Conservation (phyloP, 2,797 vertebrate genomes). For the Phrynocephalus guinanensis region DNA sequence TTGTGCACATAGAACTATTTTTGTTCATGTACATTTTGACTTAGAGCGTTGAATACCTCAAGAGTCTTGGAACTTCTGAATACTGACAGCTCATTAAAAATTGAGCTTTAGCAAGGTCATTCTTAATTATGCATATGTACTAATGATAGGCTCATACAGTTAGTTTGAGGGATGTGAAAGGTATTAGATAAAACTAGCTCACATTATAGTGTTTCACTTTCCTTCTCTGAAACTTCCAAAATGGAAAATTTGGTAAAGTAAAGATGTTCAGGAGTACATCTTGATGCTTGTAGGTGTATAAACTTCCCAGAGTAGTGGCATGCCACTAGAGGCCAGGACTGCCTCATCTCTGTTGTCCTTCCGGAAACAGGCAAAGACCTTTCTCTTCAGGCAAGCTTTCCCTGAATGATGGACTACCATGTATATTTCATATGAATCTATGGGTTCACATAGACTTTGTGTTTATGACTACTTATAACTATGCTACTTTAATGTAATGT, state of each 20-base stretch:
- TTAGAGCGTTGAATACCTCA: constrained; percentile 17
- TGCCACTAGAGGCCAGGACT: too few relatives aligned
- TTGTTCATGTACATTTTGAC: not conserved
- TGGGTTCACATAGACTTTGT: too few relatives aligned
- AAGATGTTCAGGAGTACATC: not conserved
- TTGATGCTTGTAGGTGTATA: too few relatives aligned
- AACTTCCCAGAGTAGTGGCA: too few relatives aligned
- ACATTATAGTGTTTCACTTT: not conserved
- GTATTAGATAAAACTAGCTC: not conserved
- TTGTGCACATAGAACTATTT: not conserved
- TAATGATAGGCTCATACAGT: accelerated
- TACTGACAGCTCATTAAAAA: not conserved
- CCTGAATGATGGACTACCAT: too few relatives aligned
- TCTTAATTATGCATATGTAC: constrained; percentile 5
- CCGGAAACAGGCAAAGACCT: too few relatives aligned
- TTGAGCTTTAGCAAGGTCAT: constrained; percentile 13
- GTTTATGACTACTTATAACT: too few relatives aligned
- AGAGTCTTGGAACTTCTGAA: not conserved
- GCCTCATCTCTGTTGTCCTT: too few relatives aligned
- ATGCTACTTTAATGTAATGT: too few relatives aligned
- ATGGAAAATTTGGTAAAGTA: not conserved
- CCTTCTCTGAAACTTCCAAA: not conserved
- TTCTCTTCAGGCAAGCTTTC: too few relatives aligned
- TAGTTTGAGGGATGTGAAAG: not conserved
- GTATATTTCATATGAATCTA: too few relatives aligned